Evolutionary conservation across 2,888 invertebrate species (phyloP), one percentile per base, ranked within the genome.

Genomic region (Ephialtes manifestator): DNA sequence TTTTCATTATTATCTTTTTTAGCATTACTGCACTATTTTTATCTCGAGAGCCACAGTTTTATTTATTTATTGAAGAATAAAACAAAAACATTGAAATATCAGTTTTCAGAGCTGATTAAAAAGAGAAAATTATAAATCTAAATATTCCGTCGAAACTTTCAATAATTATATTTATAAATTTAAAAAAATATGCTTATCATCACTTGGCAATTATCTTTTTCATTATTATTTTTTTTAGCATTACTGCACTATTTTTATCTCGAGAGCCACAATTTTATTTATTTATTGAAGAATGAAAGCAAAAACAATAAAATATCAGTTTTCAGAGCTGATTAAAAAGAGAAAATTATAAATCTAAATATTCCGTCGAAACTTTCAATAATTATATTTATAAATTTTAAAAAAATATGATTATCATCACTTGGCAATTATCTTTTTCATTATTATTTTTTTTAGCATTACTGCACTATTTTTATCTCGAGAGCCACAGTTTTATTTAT

Each of bases 301-400:
- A n/a, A n/a, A n/a, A n/a, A n/a, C n/a, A n/a, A n/a, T n/a, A n/a
- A n/a, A n/a, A n/a, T n/a, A n/a, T n/a, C n/a, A n/a, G n/a, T n/a
- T n/a, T n/a, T n/a, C n/a, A n/a, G n/a, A n/a, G n/a, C n/a, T n/a
- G n/a, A n/a, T n/a, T n/a, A n/a, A n/a, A n/a, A n/a, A n/a, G n/a
- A n/a, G n/a, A 83, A 65, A 46, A 65, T 15, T 11, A 39, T 10
- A 80, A 15, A 43, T 48, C 65, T 63, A 71, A 79, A 53, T 46
- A 68, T 4, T 20, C 8, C 13, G 13, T 13, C 4, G 18, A 67
- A 10, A 51, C 7, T 51, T 48, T 43, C 5, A 55, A 58, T 58
- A 4, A 4, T 4, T 7, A 1, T 46, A 13, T 8, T 4, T 35
- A 1, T 39, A 39, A 39, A 39, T 39, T 7, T 39, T 7, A 31